These are phyloP conservation scores for Zosterops borbonicus DNA, from an alignment of 2,113 vertebrate species.

Conservation along the genomic window DNA sequence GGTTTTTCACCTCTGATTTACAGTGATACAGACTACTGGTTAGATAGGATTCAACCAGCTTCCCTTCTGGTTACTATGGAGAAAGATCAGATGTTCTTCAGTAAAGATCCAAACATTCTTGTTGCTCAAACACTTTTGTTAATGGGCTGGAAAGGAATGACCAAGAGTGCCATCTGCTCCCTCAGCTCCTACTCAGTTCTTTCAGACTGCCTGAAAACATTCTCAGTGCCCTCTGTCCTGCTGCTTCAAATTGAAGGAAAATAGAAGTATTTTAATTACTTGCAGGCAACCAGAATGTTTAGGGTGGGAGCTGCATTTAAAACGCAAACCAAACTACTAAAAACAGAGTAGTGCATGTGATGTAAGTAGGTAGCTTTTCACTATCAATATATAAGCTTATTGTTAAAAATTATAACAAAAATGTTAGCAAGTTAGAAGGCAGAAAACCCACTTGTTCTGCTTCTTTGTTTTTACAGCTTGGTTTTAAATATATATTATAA, in stretches of 20 bases:
- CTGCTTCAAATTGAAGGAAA: constrained; percentile 48
- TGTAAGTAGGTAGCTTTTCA: not conserved
- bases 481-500: not conserved
- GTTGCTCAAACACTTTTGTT: constrained; percentile 26
- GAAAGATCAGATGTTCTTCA: constrained; percentile 9
- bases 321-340: not conserved
- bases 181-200: constrained; percentile 41
- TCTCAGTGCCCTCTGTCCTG: constrained; percentile 10
- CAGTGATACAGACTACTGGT: not conserved
- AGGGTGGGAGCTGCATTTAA: not conserved
- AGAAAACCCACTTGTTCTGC: not conserved
- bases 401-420: not conserved
- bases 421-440: not conserved
- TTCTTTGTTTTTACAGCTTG: not conserved
- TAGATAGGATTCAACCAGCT: not conserved
- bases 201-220: constrained; percentile 48
- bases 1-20: constrained; percentile 9
- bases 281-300: constrained; percentile 1
- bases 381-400: not conserved
- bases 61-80: not conserved
- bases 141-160: constrained; percentile 54
- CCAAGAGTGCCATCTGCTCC: constrained; percentile 28
- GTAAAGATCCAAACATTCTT: constrained; percentile 5
- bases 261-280: constrained; percentile 32
- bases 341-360: not conserved